These are phyloP conservation scores for Zonitis immaculata DNA, from an alignment of 2,888 invertebrate species.

Conservation along the genomic window DNA sequence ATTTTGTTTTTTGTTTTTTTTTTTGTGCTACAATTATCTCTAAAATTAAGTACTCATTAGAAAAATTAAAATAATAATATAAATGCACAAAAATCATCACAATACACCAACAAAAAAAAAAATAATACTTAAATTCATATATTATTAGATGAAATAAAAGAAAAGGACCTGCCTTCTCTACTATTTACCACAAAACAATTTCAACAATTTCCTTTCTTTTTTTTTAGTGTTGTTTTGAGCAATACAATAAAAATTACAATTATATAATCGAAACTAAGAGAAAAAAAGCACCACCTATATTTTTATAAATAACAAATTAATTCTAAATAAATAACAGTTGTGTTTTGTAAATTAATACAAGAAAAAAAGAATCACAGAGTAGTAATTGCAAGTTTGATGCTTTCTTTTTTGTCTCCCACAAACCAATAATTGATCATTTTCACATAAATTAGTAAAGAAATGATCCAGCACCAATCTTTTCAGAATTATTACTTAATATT, in stretches of 20 bases:
- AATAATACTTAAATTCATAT: background rate
- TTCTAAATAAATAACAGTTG: background rate
- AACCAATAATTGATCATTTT: background rate
- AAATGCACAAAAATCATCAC: background rate
- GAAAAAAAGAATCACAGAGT: background rate
- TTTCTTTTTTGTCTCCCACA: background rate
- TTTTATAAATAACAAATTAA: background rate
- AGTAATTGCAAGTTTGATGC: background rate
- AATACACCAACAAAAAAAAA: background rate
- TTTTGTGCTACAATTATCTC: background rate
- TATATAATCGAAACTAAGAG: background rate
- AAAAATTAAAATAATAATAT: too few relatives aligned
- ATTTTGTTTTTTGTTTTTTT: too few relatives aligned
- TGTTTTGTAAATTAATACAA: background rate
- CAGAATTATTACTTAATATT: too few relatives aligned
- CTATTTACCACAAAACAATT: background rate
- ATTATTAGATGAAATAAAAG: too few relatives aligned
- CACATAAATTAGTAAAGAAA: too few relatives aligned
- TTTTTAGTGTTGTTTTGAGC: background rate
- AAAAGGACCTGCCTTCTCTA: background rate
- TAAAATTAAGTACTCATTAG: background rate
- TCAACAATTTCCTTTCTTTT: too few relatives aligned
- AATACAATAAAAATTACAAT: background rate
- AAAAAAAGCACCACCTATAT: background rate
- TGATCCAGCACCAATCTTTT: background rate